A percentile compares a stretch with the other conserved stretches of the same genome.
Conservation (phyloP, 2,797 vertebrate species). For the Gadopsis bispinosus region DNA sequence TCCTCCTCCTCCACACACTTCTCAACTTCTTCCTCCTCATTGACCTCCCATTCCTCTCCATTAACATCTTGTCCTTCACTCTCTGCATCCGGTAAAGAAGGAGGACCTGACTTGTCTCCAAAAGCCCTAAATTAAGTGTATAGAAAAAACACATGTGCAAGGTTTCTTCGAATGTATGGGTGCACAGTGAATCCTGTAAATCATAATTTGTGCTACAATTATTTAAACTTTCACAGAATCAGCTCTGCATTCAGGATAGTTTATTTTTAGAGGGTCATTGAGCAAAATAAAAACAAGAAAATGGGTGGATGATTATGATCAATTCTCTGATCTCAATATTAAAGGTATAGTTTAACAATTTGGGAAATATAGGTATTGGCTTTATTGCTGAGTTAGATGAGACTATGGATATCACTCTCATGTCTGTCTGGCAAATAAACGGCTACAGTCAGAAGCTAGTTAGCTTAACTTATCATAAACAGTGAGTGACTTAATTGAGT, state of each 20-base stretch:
- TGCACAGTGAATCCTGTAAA: neutral
- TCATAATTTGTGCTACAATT: neutral
- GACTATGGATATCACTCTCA: neutral
- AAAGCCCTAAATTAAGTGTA: slow-evolving; percentile 84
- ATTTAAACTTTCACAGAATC: neutral
- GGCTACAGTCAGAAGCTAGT: neutral
- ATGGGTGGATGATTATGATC: neutral
- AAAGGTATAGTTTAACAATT: neutral
- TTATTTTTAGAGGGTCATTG: neutral
- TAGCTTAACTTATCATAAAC: neutral
- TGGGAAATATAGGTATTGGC: neutral
- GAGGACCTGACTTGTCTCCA: slow-evolving; percentile 92
- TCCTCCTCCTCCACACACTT: slow-evolving; percentile 19
- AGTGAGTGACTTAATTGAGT: too few relatives aligned
- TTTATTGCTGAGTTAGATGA: neutral
- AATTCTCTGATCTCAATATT: neutral
- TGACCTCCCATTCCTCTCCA: slow-evolving; percentile 60
- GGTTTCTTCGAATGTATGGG: neutral
- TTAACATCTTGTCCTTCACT: slow-evolving; percentile 57
- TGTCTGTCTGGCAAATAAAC: neutral
- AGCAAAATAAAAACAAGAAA: neutral
- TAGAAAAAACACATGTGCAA: neutral
- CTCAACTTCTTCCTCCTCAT: slow-evolving; percentile 49
- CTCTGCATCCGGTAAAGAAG: slow-evolving; percentile 83
- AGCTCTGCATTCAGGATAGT: neutral